These are phyloP conservation scores for Psammodynastes pulverulentus DNA, from an alignment of 2,113 vertebrate genomes.

Conservation along the genomic window DNA sequence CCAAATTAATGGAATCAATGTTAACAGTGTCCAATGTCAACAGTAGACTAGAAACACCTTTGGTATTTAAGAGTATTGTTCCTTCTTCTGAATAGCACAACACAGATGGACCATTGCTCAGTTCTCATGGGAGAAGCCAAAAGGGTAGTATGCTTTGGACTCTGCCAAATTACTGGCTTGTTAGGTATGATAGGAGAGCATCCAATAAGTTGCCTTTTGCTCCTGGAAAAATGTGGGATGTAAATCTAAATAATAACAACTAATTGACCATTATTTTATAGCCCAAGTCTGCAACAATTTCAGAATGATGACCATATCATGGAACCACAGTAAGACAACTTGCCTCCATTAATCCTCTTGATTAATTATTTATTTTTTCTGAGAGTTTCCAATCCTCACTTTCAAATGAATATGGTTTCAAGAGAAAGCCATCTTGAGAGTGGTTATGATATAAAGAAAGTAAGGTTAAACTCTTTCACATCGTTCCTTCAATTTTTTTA, in stretches of 20 bases:
- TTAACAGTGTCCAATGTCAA: background rate
- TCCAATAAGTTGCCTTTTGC: background rate
- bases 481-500: too few relatives aligned
- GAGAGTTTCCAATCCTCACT: background rate
- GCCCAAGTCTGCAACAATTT: background rate
- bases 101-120: background rate
- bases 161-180: background rate
- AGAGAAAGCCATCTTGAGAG: background rate
- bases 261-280: background rate
- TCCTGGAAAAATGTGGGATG: background rate
- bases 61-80: background rate
- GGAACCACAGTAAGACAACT: background rate
- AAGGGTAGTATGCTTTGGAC: background rate
- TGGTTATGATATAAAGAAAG: background rate
- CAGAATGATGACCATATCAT: background rate
- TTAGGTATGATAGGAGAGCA: background rate
- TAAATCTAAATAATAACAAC: background rate
- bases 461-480: background rate
- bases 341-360: background rate
- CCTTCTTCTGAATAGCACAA: background rate
- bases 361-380: background rate
- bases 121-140: background rate
- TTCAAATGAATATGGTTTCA: background rate
- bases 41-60: background rate
- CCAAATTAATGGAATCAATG: background rate